Conservation (phyloP, 2,113 vertebrate species). For the Callocephalon fimbriatum region DNA sequence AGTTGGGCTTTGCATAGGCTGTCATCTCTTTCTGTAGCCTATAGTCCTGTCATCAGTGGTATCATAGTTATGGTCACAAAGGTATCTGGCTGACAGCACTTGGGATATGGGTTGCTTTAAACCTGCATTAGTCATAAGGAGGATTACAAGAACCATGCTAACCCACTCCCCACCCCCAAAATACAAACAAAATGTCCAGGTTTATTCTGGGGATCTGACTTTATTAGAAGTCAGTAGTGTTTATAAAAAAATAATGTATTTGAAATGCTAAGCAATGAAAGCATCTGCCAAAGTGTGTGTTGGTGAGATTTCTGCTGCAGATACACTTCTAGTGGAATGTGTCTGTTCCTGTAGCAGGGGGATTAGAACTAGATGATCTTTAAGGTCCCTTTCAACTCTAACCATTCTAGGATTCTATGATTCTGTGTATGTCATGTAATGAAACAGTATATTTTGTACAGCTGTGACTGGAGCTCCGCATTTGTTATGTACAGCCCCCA, state of each 20-base stretch:
- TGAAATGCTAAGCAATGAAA: not conserved
- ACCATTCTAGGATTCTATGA: no score
- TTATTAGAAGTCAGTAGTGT: not conserved
- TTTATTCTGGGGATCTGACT: not conserved
- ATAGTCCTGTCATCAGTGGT: not conserved
- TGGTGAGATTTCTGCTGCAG: not conserved
- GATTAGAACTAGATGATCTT: not conserved
- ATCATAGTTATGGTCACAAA: not conserved
- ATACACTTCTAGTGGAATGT: not conserved
- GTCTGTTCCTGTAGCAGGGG: not conserved
- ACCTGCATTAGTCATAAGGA: not conserved
- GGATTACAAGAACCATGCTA: not conserved
- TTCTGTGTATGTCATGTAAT: not conserved
- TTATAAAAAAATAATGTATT: not conserved
- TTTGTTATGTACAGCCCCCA: not conserved
- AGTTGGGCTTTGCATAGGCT: not conserved
- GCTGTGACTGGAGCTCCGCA: not conserved
- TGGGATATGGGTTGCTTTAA: not conserved
- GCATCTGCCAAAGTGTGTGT: no score
- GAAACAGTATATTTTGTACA: not conserved
- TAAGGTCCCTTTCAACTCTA: no score
- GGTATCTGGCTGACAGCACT: not conserved
- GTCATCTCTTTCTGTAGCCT: not conserved
- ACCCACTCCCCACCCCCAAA: not conserved
- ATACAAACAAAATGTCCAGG: accelerated